A percentile compares a stretch with the other conserved stretches of the same genome.
phyloP scores from a whole-genome alignment of 2,113 vertebrate genomes.

The Perca flavescens region DNA sequence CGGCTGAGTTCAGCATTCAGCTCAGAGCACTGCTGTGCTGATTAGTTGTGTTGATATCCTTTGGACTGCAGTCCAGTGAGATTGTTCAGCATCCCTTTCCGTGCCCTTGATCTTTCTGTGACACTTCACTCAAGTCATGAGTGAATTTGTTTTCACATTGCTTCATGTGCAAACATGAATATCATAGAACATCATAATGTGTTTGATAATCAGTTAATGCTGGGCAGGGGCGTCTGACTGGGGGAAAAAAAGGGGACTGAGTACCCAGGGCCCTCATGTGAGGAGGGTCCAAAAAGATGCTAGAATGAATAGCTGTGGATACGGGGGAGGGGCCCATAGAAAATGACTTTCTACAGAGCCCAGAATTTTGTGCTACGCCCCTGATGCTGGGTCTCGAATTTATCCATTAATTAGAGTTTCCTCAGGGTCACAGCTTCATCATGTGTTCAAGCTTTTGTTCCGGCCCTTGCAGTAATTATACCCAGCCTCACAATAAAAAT shows the following conservation, averaged over 20 bases:
- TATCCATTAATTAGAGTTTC: constrained; percentile 29
- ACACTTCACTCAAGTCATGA: background rate
- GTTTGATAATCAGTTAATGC: constrained; percentile 13
- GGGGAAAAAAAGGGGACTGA: too few species aligned
- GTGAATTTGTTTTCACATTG: background rate
- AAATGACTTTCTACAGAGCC: too few species aligned
- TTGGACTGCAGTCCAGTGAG: background rate
- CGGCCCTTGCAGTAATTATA: background rate
- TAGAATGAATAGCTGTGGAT: too few species aligned
- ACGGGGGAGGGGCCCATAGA: too few species aligned
- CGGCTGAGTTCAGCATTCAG: background rate
- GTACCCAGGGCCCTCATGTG: too few species aligned
- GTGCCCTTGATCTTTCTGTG: background rate
- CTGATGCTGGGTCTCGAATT: background rate
- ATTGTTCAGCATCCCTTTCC: background rate
- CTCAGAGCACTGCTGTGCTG: background rate
- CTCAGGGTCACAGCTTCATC: constrained; percentile 27
- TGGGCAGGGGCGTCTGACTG: background rate
- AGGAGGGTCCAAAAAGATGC: too few species aligned
- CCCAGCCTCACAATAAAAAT: background rate
- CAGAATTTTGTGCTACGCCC: too few species aligned
- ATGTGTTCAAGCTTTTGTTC: constrained; percentile 9
- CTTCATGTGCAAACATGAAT: background rate
- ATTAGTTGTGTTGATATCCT: background rate
- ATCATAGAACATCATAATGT: constrained; percentile 12